phyloP scores from a whole-genome alignment of 2,888 invertebrate genomes.

The Eupelmus urozonus region DNA sequence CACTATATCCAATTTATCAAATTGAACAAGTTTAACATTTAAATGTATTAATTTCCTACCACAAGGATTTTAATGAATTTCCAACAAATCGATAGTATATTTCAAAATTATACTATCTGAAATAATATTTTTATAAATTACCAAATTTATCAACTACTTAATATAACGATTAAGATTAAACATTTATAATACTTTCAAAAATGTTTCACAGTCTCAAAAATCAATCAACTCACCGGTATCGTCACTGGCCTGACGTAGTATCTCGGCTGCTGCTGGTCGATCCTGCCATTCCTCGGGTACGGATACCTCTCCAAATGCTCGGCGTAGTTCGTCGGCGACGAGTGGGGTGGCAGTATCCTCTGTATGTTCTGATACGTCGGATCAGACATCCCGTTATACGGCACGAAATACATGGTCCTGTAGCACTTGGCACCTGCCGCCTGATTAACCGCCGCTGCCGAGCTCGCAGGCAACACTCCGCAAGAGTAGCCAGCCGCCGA shows the following conservation, averaged over 20 bases:
- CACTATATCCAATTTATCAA: no score
- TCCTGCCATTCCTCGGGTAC: constrained; percentile 68
- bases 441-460: constrained; percentile 62
- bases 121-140: no score
- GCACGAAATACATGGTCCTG: constrained; percentile 75
- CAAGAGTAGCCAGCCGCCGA: constrained; percentile 65
- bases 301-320: constrained; percentile 74
- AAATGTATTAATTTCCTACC: no score
- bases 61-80: no score
- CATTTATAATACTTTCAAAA: no score
- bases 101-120: no score
- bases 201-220: no score
- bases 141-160: no score
- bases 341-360: constrained; percentile 70
- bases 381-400: constrained; percentile 73
- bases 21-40: no score
- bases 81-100: no score
- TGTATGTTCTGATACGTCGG: constrained; percentile 76
- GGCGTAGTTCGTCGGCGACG: constrained; percentile 70
- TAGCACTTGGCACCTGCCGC: constrained; percentile 71
- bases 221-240: constrained; percentile 60
- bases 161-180: no score
- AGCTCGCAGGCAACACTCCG: constrained; percentile 59
- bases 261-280: constrained; percentile 63
- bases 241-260: constrained; percentile 69